Evolutionary conservation across 2,797 vertebrate genomes (phyloP).

Genomic region (Bucorvus abyssinicus): DNA sequence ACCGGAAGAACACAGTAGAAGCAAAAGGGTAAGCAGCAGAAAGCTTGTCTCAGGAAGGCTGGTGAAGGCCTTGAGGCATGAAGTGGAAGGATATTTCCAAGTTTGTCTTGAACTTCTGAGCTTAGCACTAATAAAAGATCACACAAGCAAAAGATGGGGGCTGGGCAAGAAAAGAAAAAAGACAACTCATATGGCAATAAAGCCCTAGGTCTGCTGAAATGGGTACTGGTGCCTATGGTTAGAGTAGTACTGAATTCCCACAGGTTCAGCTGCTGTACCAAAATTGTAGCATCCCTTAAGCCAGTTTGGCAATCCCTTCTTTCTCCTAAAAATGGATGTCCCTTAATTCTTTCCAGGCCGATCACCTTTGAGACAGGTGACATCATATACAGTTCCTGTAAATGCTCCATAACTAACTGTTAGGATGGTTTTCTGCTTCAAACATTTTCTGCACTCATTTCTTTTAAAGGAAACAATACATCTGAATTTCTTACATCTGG

Average conservation of each 20-base stretch:
- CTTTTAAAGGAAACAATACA: neutral
- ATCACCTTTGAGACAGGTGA: neutral
- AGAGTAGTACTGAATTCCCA: neutral
- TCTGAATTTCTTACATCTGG: neutral
- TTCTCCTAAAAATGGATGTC: neutral
- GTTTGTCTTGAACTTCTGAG: neutral
- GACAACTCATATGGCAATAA: neutral
- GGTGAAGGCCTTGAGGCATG: neutral
- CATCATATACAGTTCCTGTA: neutral
- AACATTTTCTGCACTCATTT: neutral
- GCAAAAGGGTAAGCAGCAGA: neutral
- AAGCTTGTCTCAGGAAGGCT: neutral
- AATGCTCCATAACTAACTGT: neutral
- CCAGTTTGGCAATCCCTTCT: neutral
- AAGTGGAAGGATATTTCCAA: neutral
- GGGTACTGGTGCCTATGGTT: neutral
- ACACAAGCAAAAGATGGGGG: neutral
- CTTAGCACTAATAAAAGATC: neutral
- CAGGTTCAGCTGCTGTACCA: neutral
- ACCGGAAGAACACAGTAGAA: neutral
- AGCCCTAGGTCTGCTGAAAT: neutral
- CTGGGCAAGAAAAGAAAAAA: fast-evolving
- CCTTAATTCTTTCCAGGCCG: neutral
- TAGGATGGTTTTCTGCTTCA: neutral
- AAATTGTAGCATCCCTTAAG: neutral